Evolutionary conservation across 1,140 invertebrate species (phyloP), one percentile per base, ranked within the genome.

Genomic region (Ditylenchus dipsaci): DNA sequence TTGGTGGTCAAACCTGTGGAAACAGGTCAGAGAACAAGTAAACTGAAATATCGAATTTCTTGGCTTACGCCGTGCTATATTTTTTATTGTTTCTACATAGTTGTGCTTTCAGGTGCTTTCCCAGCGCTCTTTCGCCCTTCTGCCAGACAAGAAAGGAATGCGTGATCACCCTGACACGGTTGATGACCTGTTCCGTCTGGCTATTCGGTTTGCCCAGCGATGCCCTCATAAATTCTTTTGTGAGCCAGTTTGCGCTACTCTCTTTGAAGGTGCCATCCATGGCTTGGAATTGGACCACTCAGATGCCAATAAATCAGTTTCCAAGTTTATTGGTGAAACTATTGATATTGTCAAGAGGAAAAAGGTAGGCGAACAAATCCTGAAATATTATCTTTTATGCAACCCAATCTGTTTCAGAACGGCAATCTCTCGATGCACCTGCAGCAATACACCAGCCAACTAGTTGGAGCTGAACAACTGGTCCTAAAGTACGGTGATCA

Each of bases 101-200:
- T 49, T 80, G 13, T 61, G 13, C 30, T 17, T 61, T 87, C 91
- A 85, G 90, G 90, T 47, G 90, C 95, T 79, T 88, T 93, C 77
- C 87, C 87, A 64, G 90, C 91, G 53, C 91, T 93, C 43, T 92
- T 96, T 83, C 85, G 86, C 56, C 82, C 93, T 75, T 86, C 95
- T 76, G 30, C 26, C 30, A 60, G 89, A 91, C 82, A 83, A 70
- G 59, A 84, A 87, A 88, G 91, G 91, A 0, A 84, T 97, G 9
- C 87, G 89, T 67, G 90, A 95, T 84, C 90, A 97, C 87, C 94
- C 95, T 0, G 95, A 97, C 76, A 97, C 93, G 0, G 92, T 97
- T 0, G 95, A 97, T 83, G 95, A 97, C 83, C 88, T 97, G 65
- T 97, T 96, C 83, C 86, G 94, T 57, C 86, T 96, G 26, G 92